These are phyloP conservation scores for Tridacna gigas DNA, from an alignment of 2,888 invertebrate genomes.

Conservation along the genomic window DNA sequence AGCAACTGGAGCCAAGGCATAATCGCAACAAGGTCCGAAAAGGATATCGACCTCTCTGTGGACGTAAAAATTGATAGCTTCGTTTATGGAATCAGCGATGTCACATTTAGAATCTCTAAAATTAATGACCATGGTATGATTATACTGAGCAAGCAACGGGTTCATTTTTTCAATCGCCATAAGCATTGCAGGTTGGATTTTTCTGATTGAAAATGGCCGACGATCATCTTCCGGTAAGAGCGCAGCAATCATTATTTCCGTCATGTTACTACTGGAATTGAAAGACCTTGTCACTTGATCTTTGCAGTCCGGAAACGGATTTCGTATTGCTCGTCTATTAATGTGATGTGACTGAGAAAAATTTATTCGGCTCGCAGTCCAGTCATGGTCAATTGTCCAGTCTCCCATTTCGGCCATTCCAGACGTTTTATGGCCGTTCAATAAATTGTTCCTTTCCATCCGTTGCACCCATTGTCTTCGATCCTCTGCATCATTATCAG, in stretches of 20 bases:
- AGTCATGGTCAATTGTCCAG: constrained; percentile 1
- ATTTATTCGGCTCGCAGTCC: background rate
- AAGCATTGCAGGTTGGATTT: constrained; percentile 80
- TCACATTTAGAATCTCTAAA: constrained; percentile 73
- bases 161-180: constrained; percentile 77
- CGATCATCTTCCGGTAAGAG: constrained; percentile 71
- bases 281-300: background rate
- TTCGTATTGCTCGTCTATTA: constrained; percentile 15
- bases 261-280: constrained; percentile 19
- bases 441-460: constrained; percentile 12
- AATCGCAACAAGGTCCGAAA: constrained; percentile 83
- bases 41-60: constrained; percentile 76
- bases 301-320: background rate
- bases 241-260: constrained; percentile 69
- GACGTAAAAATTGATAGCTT: constrained; percentile 79
- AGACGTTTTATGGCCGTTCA: constrained; percentile 22
- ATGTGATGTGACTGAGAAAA: constrained; percentile 8
- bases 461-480: constrained; percentile 18
- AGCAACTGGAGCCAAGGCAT: constrained; percentile 95
- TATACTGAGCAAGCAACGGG: constrained; percentile 34
- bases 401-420: background rate
- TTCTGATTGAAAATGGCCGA: constrained; percentile 73
- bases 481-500: constrained; percentile 12
- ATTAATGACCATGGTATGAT: constrained; percentile 48
- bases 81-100: constrained; percentile 78